Evolutionary conservation across 2,797 vertebrate species (phyloP), one percentile per base, ranked within the genome.

Genomic region (Sebastes flavidus): DNA sequence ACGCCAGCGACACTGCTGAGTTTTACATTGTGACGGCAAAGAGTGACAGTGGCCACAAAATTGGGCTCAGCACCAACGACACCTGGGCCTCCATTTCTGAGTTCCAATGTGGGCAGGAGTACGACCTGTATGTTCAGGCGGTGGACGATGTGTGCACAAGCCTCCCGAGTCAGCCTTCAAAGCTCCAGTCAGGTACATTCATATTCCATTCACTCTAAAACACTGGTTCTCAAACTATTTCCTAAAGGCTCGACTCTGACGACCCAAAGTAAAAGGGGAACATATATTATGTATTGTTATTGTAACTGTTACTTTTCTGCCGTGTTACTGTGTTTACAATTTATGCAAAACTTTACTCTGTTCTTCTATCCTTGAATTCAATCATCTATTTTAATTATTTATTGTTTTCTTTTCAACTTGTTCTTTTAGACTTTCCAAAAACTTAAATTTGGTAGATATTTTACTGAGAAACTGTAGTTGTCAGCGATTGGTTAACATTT

Each of bases 61-160:
- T 96, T 75, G 82, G 88, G 68, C 82, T 94, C 30, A 93, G 86
- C 82, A 95, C 95, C 72, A 90, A 83, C 6, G 73, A 87, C 5
- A 95, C 92, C 63, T 86, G 65, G 36, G 85, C 93, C 11, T 83
- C 78, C 22, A 77, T 97, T 52, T 94, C 96, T 3, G 94, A 94
- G 69, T 93, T 97, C 34, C 52, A 42, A 12, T 97, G 96, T 67
- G 95, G 96, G 36, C 75, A 94, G 66, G 71, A 92, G 30, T 96
- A 97, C 84, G 93, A 78, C 81, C 61, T 96, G 72, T 95, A 91
- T 1, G 95, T 96, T 24, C 69, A 85, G 69, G 95, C 95, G 0
- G 77, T 74, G 1, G 89, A 95, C 60, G 79, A 89, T 0, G 77
- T 80, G 60, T 97, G 96, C 85, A 92, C 73, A 16, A 96, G 96